phyloP scores from a whole-genome alignment of 2,888 invertebrate species.

The Stenolophus ochropezus region DNA sequence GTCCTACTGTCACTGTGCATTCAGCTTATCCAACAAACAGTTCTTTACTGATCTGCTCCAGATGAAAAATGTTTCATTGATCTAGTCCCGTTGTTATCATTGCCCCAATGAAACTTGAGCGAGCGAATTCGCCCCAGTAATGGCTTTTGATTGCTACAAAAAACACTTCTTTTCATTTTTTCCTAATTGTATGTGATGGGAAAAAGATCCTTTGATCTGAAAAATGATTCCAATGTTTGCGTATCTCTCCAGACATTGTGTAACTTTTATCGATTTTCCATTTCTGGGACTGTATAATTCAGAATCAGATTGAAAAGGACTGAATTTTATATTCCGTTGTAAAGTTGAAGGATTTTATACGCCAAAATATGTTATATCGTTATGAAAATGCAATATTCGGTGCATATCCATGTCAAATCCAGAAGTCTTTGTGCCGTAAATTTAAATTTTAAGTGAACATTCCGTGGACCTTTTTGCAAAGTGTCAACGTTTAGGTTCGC shows the following conservation, averaged over 20 bases:
- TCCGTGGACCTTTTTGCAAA: conserved; percentile 7
- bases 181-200: conserved; percentile 19
- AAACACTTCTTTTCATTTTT: conserved; percentile 13
- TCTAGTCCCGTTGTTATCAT: conserved; percentile 3
- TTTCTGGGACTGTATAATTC: neutral
- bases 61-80: conserved; percentile 26
- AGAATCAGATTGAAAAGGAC: conserved; percentile 9
- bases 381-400: conserved; percentile 21
- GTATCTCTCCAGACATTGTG: neutral
- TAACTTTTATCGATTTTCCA: neutral
- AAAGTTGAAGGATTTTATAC: conserved; percentile 12
- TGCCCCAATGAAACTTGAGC: conserved; percentile 32
- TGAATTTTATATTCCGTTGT: neutral
- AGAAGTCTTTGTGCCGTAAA: conserved; percentile 9
- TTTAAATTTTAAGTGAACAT: conserved; percentile 43
- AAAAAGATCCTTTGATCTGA: conserved; percentile 22
- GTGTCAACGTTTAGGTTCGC: conserved; percentile 10
- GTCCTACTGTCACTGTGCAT: conserved; percentile 17
- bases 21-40: neutral
- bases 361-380: conserved; percentile 2
- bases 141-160: conserved; percentile 34
- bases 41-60: conserved; percentile 14
- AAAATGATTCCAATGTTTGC: conserved; percentile 16
- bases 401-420: conserved; percentile 21
- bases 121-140: conserved; percentile 14